phyloP scores from a whole-genome alignment of 2,888 invertebrate genomes.

The Cryptus armator region DNA sequence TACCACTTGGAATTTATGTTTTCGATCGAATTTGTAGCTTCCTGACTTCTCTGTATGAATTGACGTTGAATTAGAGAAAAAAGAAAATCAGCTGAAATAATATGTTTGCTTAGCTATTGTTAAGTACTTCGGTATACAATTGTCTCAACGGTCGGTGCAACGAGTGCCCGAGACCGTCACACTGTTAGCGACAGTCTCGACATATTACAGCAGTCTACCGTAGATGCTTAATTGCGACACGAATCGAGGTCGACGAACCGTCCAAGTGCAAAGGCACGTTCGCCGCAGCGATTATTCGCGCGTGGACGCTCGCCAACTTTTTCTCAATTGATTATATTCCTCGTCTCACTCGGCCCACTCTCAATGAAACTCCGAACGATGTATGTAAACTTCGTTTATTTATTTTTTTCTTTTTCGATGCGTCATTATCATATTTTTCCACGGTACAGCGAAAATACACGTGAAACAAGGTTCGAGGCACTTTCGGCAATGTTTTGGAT shows the following conservation, averaged over 20 bases:
- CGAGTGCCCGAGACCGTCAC: slow-evolving; percentile 39
- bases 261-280: slow-evolving; percentile 63
- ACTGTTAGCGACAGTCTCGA: slow-evolving; percentile 42
- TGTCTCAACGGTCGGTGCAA: slow-evolving; percentile 3
- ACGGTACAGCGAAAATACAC: slow-evolving; percentile 5
- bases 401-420: slow-evolving; percentile 6
- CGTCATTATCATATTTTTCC: not conserved
- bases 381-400: not conserved
- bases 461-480: slow-evolving; percentile 16
- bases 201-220: slow-evolving; percentile 53
- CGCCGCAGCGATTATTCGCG: slow-evolving; percentile 59
- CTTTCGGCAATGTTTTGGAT: not conserved
- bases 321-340: slow-evolving; percentile 31
- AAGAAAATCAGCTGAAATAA: not conserved
- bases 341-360: not conserved
- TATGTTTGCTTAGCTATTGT: not conserved
- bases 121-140: not conserved
- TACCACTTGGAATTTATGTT: slow-evolving; percentile 53
- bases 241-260: slow-evolving; percentile 67
- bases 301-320: slow-evolving; percentile 58
- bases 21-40: slow-evolving; percentile 29
- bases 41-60: not conserved
- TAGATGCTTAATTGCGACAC: slow-evolving; percentile 68
- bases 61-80: not conserved
- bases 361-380: slow-evolving; percentile 34